A percentile compares a stretch with the other conserved stretches of the same genome.
These are phyloP conservation scores for Ommatoiulus sabulosus DNA, from an alignment of 2,888 invertebrate genomes.

Conservation along the genomic window DNA sequence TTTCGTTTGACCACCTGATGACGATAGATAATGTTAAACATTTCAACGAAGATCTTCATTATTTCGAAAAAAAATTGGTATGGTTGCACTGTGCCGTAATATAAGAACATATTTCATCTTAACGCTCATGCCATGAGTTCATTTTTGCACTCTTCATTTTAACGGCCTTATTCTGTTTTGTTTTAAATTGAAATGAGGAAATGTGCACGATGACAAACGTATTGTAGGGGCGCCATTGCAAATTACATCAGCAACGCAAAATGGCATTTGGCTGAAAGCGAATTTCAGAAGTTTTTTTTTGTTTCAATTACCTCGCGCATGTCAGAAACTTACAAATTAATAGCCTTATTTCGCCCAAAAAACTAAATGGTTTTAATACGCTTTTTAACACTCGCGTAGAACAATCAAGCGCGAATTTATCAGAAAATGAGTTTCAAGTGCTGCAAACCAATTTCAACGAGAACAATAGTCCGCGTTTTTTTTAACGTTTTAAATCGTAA, in stretches of 20 bases:
- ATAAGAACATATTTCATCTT: too few relatives aligned
- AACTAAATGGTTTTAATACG: conserved; percentile 20
- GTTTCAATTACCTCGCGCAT: conserved; percentile 15
- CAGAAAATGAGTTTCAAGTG: conserved; percentile 23
- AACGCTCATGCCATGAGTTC: too few relatives aligned
- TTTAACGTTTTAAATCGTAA: conserved; percentile 14
- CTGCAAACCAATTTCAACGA: conserved; percentile 14
- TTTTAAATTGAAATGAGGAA: neutral
- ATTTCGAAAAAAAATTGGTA: too few relatives aligned
- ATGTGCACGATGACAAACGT: neutral
- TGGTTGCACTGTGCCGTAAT: too few relatives aligned
- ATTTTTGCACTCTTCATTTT: too few relatives aligned
- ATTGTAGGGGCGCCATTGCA: neutral
- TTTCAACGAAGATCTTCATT: too few relatives aligned
- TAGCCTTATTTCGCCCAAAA: neutral
- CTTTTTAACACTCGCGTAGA: conserved; percentile 13
- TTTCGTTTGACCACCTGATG: too few relatives aligned
- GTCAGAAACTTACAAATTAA: conserved; percentile 29
- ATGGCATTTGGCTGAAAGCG: neutral
- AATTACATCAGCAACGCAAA: neutral
- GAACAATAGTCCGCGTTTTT: conserved; percentile 15
- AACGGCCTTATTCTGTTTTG: neutral
- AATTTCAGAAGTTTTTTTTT: neutral
- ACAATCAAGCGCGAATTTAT: conserved; percentile 5
- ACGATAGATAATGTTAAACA: too few relatives aligned